Base-by-base conservation (phyloP, 2,113 vertebrate species). In the Xiphorhynchus elegans region DNA sequence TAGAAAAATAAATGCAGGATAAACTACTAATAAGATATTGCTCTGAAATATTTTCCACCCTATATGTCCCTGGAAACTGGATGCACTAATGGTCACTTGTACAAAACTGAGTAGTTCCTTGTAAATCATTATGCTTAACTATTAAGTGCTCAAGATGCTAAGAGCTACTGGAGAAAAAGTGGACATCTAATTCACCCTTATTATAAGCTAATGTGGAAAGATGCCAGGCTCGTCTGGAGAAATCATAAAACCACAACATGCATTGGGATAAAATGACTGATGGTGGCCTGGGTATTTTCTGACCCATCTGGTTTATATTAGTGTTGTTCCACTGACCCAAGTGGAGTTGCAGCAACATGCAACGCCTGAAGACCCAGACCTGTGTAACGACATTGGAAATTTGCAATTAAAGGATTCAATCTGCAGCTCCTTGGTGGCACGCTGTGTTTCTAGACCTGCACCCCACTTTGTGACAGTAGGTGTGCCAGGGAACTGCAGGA, bases 401-500 rank as follows among this genome's bases (percentile, higher is more conserved):
- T 37, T 60, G 52, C 62, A n/a, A 1, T 16, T 20, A 60, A 46
- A 64, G 17, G 26, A 47, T 37, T 39, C 11, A 9, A 1, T 2
- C 2, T 2, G 44, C 49, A 31, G 15, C 24, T 78, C 17, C 50
- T 82, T 2, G 4, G 21, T 40, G 50, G 39, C n/a, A 70, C 0
- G 3, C 35, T 20, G 33, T 60, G 62, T 33, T 47, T 39, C 10
- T 17, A 23, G 78, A 20, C 28, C 21, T 4, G 18, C 29, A 5
- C 7, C 10, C 23, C 28, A 24, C 42, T n/a, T 42, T 8, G 10
- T 0, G 1, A 18, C 0, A 0, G 20, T 0, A 10, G 47, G 17
- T 26, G 39, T n/a, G n/a, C 52, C 67, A 35, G 31, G 40, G 50
- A 78, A 33, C 33, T 1, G 1, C 1, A 1, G 72, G 25, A 64